Evolutionary conservation across 2,888 invertebrate genomes (phyloP).

Genomic region (Troides aeacus): DNA sequence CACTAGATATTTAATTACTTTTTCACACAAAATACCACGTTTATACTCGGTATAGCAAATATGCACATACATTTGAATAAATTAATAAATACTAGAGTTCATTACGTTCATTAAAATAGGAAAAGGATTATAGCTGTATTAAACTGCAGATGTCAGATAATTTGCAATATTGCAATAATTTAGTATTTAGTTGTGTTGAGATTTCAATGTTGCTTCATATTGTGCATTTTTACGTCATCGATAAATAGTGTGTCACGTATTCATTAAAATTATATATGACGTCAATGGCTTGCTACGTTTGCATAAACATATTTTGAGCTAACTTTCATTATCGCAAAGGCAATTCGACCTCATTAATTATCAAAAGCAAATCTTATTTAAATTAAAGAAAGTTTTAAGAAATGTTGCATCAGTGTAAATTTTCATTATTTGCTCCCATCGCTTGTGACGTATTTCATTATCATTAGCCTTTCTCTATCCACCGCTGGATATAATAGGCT

Average conservation of each 20-base stretch:
- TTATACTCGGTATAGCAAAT: too few species aligned
- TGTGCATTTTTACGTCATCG: background rate
- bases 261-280: background rate
- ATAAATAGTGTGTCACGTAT: background rate
- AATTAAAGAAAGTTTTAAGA: too few species aligned
- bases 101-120: too few species aligned
- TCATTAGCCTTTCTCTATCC: too few species aligned
- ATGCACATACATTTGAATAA: background rate
- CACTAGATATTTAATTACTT: too few species aligned
- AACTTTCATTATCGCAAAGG: background rate
- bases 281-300: background rate
- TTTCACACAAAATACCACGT: too few species aligned
- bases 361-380: too few species aligned
- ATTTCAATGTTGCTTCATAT: background rate
- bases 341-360: background rate
- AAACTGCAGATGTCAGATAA: background rate
- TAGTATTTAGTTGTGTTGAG: background rate
- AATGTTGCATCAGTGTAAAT: too few species aligned
- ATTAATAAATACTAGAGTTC: background rate
- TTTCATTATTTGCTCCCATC: too few species aligned
- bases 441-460: too few species aligned
- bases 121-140: background rate
- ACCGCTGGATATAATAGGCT: too few species aligned
- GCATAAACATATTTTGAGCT: background rate
- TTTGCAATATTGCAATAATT: background rate